Percentiles rank a stretch among this genome's conserved stretches.
phyloP scores from a whole-genome alignment of 2,888 invertebrate species.

The Dasysyrphus albostriatus region DNA sequence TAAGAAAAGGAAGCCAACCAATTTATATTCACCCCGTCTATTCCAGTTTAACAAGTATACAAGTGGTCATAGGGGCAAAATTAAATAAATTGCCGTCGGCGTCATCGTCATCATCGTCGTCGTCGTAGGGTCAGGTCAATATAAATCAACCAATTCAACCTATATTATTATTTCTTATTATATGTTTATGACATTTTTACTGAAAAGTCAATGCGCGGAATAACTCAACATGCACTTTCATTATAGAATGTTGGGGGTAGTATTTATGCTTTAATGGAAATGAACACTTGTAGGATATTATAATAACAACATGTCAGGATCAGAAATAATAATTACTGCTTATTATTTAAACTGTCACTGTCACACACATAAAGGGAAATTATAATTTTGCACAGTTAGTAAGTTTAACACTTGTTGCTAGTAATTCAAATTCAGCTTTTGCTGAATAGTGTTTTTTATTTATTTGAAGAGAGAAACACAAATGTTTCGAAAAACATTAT shows the following conservation, averaged over 20 bases:
- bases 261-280: not conserved
- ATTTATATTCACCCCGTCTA: slow-evolving; percentile 21
- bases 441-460: too few species aligned
- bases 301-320: not conserved
- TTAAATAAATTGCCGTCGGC: not conserved
- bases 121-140: slow-evolving; percentile 2
- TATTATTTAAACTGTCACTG: too few species aligned
- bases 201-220: not conserved
- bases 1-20: slow-evolving; percentile 4
- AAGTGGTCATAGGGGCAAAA: not conserved
- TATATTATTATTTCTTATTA: not conserved
- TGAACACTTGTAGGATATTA: not conserved
- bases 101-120: not conserved
- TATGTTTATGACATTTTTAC: not conserved
- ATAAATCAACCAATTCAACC: slow-evolving; percentile 12
- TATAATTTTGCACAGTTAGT: too few species aligned
- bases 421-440: too few species aligned
- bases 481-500: too few species aligned
- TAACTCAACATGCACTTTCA: not conserved
- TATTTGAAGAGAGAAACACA: too few species aligned
- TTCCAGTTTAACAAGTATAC: slow-evolving; percentile 14
- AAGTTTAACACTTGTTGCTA: too few species aligned
- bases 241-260: not conserved
- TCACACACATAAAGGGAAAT: too few species aligned
- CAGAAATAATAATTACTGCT: not conserved